A percentile compares a stretch with the other conserved stretches of the same genome.
Conservation (phyloP, 2,797 vertebrate genomes). For the Crocodylus rhombifer region DNA sequence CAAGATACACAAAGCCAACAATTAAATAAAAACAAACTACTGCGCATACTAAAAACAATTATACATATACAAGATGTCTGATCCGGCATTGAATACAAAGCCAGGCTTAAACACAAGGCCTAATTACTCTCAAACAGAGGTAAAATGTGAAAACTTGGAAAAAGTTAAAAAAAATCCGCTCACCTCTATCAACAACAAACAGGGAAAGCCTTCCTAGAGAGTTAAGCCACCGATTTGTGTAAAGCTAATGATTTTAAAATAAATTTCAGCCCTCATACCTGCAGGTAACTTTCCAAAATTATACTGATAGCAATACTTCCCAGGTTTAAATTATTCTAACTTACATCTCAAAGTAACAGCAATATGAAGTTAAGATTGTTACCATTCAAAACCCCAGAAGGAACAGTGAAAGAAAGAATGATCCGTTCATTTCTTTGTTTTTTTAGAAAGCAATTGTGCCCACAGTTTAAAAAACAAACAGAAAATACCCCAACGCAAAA, state of each 20-base stretch:
- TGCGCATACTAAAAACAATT: too few relatives aligned
- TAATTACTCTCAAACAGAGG: not conserved
- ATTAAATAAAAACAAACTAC: too few relatives aligned
- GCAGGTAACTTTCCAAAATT: not conserved
- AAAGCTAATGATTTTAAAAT: not conserved
- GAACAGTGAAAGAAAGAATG: not conserved
- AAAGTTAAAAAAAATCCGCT: not conserved
- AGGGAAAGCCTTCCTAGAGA: not conserved
- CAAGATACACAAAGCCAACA: not conserved
- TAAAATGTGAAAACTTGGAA: not conserved
- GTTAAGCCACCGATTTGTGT: constrained; percentile 6
- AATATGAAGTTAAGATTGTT: not conserved
- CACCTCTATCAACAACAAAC: not conserved
- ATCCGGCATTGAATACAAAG: not conserved
- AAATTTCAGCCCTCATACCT: not conserved
- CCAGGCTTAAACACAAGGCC: not conserved
- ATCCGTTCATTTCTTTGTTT: not conserved
- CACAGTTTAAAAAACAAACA: constrained; percentile 19
- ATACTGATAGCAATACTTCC: too few relatives aligned
- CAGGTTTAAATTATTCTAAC: not conserved
- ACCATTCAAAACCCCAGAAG: not conserved
- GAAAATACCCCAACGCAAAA: too few relatives aligned
- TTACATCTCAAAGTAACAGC: not conserved
- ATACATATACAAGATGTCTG: not conserved
- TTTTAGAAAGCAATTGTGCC: not conserved